These are phyloP conservation scores for Tetrax tetrax DNA, from an alignment of 2,113 vertebrate genomes.

Conservation along the genomic window DNA sequence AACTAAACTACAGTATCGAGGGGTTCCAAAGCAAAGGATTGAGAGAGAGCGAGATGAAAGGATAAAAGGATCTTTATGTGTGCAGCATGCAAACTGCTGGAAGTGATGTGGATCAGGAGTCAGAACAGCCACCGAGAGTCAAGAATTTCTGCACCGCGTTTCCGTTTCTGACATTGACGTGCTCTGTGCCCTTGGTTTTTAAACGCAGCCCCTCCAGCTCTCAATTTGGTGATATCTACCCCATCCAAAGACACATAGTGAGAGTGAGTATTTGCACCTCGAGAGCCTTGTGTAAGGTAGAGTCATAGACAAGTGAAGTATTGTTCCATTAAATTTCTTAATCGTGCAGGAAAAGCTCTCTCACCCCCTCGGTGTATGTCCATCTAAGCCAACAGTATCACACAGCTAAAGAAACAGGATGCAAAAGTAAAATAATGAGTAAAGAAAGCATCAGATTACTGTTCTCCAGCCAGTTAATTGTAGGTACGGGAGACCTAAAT, in stretches of 20 bases:
- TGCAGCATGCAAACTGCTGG: constrained; percentile 30
- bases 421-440: neutral
- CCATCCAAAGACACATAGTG: neutral
- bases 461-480: neutral
- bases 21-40: constrained; percentile 67
- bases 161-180: neutral
- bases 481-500: neutral
- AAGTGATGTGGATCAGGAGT: neutral
- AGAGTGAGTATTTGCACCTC: neutral
- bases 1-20: constrained; percentile 78
- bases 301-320: neutral
- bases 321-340: neutral
- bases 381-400: neutral
- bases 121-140: neutral
- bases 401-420: neutral
- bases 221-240: neutral
- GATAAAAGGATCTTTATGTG: constrained; percentile 35
- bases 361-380: neutral
- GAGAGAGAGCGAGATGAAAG: constrained; percentile 14
- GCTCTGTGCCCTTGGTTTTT: neutral
- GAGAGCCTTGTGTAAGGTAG: neutral
- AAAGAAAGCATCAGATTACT: neutral
- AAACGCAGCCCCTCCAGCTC: neutral
- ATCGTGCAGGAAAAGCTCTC: neutral
- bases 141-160: neutral